Conservation (phyloP, 1,140 invertebrate species). For the Linepithema humile region DNA sequence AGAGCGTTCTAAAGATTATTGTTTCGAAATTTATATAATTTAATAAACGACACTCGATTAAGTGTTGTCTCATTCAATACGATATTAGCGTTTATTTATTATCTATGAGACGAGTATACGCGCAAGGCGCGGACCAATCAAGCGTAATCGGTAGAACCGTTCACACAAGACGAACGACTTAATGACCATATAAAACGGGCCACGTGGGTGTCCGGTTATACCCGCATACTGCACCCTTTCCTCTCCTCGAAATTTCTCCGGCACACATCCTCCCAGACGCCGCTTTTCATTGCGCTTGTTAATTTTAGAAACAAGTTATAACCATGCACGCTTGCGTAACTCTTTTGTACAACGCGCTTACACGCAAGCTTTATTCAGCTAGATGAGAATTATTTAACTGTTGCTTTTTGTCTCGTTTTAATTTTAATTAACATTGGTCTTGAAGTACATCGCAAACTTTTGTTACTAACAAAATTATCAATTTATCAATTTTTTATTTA, state of each 20-base stretch:
- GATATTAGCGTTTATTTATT: not conserved
- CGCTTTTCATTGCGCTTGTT: slow-evolving; percentile 26
- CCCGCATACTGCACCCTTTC: slow-evolving; percentile 32
- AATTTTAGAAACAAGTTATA: slow-evolving; percentile 33
- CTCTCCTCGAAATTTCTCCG: slow-evolving; percentile 46
- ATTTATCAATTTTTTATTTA: not conserved
- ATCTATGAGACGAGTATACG: slow-evolving; percentile 1
- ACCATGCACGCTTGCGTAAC: not conserved
- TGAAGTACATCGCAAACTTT: not conserved
- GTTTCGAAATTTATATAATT: too few species aligned
- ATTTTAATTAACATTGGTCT: not conserved
- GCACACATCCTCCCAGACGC: slow-evolving; percentile 8
- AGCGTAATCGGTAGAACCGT: slow-evolving; percentile 58
- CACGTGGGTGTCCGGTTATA: slow-evolving; percentile 62
- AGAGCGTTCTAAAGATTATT: too few species aligned
- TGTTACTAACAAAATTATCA: not conserved
- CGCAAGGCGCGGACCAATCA: slow-evolving; percentile 58
- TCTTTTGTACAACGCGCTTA: not conserved
- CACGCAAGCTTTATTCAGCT: not conserved
- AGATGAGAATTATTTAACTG: not conserved
- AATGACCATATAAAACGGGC: slow-evolving; percentile 62
- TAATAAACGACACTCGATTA: not conserved
- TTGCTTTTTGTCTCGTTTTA: not conserved
- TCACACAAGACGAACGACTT: slow-evolving; percentile 56
- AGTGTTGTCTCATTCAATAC: not conserved